Evolutionary conservation across 2,797 vertebrate species (phyloP), one percentile per base, ranked within the genome.

Genomic region (Acrossocheilus fasciatus): DNA sequence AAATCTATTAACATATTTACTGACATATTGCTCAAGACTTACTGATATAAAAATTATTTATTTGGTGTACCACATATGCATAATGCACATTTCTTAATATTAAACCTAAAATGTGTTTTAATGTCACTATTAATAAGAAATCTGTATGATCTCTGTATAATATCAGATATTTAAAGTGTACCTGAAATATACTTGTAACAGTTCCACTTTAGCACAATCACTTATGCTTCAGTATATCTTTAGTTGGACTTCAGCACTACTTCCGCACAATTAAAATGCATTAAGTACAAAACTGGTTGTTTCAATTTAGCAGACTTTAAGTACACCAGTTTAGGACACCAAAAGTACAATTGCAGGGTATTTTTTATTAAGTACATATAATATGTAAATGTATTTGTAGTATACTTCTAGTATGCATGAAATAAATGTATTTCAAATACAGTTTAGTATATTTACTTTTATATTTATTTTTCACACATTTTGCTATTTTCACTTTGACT

Each of bases 181-280:
- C 11, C 0, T 12, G 4, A 59, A 59, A 4, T n/a, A n/a, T n/a
- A n/a, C 23, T 12, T n/a, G 23, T 62, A 62, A 26, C 14, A 62
- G 59, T 64, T 64, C 59, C n/a, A 26, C n/a, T 64, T 64, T 26
- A 64, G 12, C 59, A 64, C 59, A 64, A 64, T 64, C 59, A 64
- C 5, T 12, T 14, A 26, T 64, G 14, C 59, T 30, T 64, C n/a
- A 64, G 59, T 64, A 64, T 26, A 64, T 64, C 11, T 64, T 64
- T 62, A 62, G 11, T 62, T 26, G 2, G 59, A 64, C 11, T 30
- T 52, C 45, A 0, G 45, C 45, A 47, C 43, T 10, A 45, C 10
- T 26, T 54, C 47, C 0, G 47, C 47, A 50, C 45, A 47, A 47
- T 50, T 54, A 18, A 57, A 62, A 26, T n/a, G 23, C 23, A 62